Evolutionary conservation across 1,140 invertebrate genomes (phyloP).

Genomic region (Batillaria attramentaria): DNA sequence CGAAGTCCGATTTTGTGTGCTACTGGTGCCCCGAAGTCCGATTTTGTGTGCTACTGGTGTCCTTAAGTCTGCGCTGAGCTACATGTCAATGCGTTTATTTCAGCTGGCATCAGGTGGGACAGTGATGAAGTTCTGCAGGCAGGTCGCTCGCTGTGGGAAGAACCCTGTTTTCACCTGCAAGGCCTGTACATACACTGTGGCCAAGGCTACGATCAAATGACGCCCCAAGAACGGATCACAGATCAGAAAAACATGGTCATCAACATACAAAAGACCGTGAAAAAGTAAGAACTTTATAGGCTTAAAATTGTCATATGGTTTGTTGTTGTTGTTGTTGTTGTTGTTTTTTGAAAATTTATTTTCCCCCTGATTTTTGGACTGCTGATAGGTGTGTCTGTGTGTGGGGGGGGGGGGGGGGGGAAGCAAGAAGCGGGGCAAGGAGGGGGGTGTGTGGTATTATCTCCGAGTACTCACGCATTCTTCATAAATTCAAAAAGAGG

Average conservation of each 20-base stretch:
- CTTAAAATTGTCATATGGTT: too few relatives aligned
- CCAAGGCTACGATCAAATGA: slow-evolving; percentile 48
- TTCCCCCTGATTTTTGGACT: too few relatives aligned
- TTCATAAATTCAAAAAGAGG: too few relatives aligned
- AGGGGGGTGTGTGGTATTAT: too few relatives aligned
- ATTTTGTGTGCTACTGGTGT: background rate
- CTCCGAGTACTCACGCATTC: too few relatives aligned
- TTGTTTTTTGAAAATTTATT: too few relatives aligned
- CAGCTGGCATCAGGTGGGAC: slow-evolving; percentile 65
- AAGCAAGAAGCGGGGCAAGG: too few relatives aligned
- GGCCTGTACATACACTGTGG: slow-evolving; percentile 65
- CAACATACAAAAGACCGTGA: slow-evolving; percentile 12
- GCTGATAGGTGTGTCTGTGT: too few relatives aligned
- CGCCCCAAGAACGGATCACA: slow-evolving; percentile 22
- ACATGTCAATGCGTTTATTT: too few relatives aligned
- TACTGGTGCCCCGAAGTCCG: background rate
- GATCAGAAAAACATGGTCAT: slow-evolving; percentile 38
- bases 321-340: too few relatives aligned
- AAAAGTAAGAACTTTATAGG: slow-evolving; percentile 23
- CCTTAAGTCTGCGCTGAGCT: too few relatives aligned
- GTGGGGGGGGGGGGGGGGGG: too few relatives aligned
- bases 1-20: background rate
- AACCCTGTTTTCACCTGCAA: slow-evolving; percentile 45
- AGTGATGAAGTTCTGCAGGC: slow-evolving; percentile 38
- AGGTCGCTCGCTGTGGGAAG: slow-evolving; percentile 35